Percentiles rank a stretch among this genome's conserved stretches.
These are phyloP conservation scores for Brachystomella parvula DNA, from an alignment of 1,140 invertebrate species.

Conservation along the genomic window DNA sequence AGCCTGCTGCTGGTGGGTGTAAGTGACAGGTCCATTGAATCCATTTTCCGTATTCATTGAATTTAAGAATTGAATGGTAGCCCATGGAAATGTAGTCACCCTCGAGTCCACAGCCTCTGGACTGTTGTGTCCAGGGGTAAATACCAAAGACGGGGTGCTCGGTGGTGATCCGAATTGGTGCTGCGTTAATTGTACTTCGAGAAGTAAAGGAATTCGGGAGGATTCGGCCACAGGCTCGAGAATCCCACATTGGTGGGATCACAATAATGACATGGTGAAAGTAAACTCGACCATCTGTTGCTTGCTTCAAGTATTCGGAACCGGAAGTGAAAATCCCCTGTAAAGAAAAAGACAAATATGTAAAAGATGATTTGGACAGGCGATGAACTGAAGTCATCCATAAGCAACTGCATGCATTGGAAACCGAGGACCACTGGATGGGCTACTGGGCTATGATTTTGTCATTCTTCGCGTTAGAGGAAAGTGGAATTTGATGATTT, in stretches of 20 bases:
- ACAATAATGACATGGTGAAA: slow-evolving; percentile 49
- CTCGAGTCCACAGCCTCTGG: slow-evolving; percentile 49
- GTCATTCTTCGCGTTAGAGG: neutral
- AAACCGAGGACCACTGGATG: neutral
- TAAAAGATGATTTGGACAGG: neutral
- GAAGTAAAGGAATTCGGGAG: slow-evolving; percentile 42
- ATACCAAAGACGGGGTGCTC: slow-evolving; percentile 49
- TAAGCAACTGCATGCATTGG: neutral
- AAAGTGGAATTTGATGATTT: neutral
- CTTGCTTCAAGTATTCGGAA: slow-evolving; percentile 48
- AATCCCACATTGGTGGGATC: slow-evolving; percentile 49
- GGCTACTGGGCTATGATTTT: neutral
- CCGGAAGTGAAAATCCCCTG: slow-evolving; percentile 48
- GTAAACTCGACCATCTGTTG: slow-evolving; percentile 50
- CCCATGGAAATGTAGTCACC: slow-evolving; percentile 54
- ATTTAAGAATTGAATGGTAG: slow-evolving; percentile 42
- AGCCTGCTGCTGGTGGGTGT: slow-evolving; percentile 8
- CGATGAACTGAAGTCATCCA: neutral
- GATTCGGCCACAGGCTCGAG: slow-evolving; percentile 40
- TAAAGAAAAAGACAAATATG: slow-evolving; percentile 22
- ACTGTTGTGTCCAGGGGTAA: slow-evolving; percentile 52
- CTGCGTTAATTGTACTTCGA: slow-evolving; percentile 42
- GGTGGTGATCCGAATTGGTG: slow-evolving; percentile 48
- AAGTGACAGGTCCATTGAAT: slow-evolving; percentile 17
- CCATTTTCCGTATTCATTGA: slow-evolving; percentile 38